Conservation (phyloP, 2,113 vertebrate species). For the Puntigrus tetrazona region DNA sequence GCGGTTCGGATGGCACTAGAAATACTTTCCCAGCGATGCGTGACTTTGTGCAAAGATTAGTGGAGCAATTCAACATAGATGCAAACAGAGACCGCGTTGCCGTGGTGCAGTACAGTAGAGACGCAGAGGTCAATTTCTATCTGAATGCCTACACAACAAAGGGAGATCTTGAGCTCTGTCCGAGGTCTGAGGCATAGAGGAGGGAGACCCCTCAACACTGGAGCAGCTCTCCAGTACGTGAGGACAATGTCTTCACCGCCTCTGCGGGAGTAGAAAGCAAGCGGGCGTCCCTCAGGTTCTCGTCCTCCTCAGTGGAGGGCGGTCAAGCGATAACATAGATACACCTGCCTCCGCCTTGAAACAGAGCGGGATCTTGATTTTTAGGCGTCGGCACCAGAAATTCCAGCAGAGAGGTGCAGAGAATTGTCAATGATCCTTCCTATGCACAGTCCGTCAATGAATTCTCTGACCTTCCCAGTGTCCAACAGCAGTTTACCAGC, state of each 20-base stretch:
- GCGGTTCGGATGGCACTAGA: constrained; percentile 70
- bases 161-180: constrained; percentile 19
- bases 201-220: too few relatives aligned
- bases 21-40: constrained; percentile 61
- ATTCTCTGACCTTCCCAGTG: constrained; percentile 38
- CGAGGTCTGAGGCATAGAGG: constrained; percentile 51
- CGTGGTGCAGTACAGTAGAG: constrained; percentile 58
- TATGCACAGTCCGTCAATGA: constrained; percentile 41
- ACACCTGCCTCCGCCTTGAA: constrained; percentile 79
- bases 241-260: constrained; percentile 60
- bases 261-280: constrained; percentile 59
- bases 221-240: constrained; percentile 50
- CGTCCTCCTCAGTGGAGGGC: constrained; percentile 59
- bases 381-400: constrained; percentile 77
- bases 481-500: constrained; percentile 33
- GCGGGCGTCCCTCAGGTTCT: constrained; percentile 62
- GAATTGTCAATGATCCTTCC: constrained; percentile 24
- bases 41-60: constrained; percentile 66
- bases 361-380: constrained; percentile 80
- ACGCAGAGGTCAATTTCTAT: constrained; percentile 49
- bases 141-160: constrained; percentile 49
- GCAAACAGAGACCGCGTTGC: constrained; percentile 51
- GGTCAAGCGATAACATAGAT: constrained; percentile 61
- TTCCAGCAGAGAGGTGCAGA: constrained; percentile 75
- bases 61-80: constrained; percentile 53